phyloP scores from a whole-genome alignment of 2,797 vertebrate genomes.

The Crenichthys baileyi region DNA sequence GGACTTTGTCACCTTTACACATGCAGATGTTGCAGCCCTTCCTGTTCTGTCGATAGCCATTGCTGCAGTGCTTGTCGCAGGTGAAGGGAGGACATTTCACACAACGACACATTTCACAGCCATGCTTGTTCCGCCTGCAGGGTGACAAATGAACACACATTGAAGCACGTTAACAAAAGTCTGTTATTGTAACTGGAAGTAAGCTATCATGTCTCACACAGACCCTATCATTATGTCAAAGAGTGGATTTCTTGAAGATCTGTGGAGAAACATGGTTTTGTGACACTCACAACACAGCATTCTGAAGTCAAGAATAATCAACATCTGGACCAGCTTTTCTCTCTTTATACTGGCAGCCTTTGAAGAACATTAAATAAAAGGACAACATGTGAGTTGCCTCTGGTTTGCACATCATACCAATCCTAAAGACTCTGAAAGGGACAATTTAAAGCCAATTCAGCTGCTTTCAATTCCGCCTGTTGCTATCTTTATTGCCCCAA shows the following conservation, averaged over 20 bases:
- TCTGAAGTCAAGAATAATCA: constrained; percentile 61
- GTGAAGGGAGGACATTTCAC: constrained; percentile 85
- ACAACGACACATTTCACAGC: constrained; percentile 88
- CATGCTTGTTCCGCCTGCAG: constrained; percentile 85
- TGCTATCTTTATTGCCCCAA: constrained; percentile 51
- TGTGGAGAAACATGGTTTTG: constrained; percentile 27
- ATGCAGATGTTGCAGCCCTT: constrained; percentile 85
- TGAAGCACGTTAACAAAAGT: not conserved
- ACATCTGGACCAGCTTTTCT: constrained; percentile 80
- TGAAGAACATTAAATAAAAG: constrained; percentile 80
- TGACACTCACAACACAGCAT: constrained; percentile 65
- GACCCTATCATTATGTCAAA: constrained; percentile 12
- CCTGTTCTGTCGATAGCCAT: constrained; percentile 81
- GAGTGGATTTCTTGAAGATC: constrained; percentile 22
- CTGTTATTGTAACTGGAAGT: not conserved
- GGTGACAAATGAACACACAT: constrained; percentile 10
- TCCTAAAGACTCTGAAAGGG: constrained; percentile 37
- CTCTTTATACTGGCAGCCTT: constrained; percentile 69
- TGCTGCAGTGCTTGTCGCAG: constrained; percentile 82
- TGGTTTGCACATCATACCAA: constrained; percentile 62
- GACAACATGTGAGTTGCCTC: constrained; percentile 68
- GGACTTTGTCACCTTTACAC: constrained; percentile 78
- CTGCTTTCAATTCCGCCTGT: constrained; percentile 67
- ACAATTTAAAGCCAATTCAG: constrained; percentile 66
- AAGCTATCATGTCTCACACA: constrained; percentile 16